Conservation (phyloP, 2,797 vertebrate genomes). For the Alcedo atthis region DNA sequence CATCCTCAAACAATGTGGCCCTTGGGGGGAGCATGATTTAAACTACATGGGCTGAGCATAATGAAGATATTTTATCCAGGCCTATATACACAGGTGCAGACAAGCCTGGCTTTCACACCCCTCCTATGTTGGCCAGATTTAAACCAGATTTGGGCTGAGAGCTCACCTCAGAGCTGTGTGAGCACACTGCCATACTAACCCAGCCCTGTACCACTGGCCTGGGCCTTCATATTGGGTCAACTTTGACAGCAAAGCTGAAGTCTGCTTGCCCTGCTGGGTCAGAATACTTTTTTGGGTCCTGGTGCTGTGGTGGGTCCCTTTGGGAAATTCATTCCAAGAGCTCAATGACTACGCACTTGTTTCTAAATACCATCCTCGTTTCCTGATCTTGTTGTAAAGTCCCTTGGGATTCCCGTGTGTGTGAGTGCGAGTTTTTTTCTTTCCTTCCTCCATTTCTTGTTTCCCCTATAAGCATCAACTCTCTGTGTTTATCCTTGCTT, state of each 20-base stretch:
- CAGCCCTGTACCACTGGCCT: neutral
- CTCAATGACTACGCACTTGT: neutral
- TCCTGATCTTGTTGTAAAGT: neutral
- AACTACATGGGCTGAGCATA: neutral
- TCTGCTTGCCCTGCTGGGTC: rapidly evolving
- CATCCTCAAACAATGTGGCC: neutral
- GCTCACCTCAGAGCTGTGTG: neutral
- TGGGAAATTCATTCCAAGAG: neutral
- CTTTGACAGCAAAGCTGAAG: neutral
- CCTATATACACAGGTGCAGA: neutral
- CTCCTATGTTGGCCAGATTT: neutral
- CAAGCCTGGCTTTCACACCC: rapidly evolving
- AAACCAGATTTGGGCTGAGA: neutral
- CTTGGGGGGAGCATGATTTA: neutral
- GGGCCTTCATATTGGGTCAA: neutral
- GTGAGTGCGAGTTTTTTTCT: rapidly evolving
- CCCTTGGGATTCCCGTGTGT: neutral
- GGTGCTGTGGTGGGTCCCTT: neutral
- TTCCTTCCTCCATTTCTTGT: neutral
- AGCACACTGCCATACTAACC: neutral
- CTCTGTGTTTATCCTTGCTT: constrained; percentile 8
- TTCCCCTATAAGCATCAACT: neutral
- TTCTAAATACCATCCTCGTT: neutral
- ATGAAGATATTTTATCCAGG: neutral
- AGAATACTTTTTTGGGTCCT: neutral